A percentile compares a stretch with the other conserved stretches of the same genome.
phyloP scores from a whole-genome alignment of 2,113 vertebrate genomes.

The Myxocyprinus asiaticus region DNA sequence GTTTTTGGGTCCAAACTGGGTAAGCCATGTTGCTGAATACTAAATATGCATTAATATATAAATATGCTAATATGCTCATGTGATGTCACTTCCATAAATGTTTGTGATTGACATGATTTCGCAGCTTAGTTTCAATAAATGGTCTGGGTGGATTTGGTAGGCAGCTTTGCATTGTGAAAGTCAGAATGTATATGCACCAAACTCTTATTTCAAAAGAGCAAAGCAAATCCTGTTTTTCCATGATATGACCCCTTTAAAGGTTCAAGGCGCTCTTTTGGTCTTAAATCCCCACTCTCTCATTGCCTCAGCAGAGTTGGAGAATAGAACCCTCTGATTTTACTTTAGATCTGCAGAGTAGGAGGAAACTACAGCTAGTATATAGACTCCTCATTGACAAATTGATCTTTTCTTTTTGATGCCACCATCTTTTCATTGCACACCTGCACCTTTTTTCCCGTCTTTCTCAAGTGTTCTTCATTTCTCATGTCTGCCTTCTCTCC shows the following conservation, averaged over 20 bases:
- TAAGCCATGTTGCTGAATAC: not conserved
- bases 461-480: not conserved
- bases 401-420: not conserved
- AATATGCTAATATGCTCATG: not conserved
- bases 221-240: not conserved
- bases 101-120: too few species aligned
- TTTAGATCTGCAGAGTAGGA: constrained; percentile 13
- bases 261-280: constrained; percentile 1
- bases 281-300: not conserved
- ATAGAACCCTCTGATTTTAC: not conserved
- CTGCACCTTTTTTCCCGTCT: not conserved
- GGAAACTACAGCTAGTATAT: not conserved
- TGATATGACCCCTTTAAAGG: not conserved
- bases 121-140: too few species aligned
- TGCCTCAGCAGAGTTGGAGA: constrained; percentile 3
- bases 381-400: constrained; percentile 18
- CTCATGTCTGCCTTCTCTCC: constrained; percentile 3
- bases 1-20: too few species aligned
- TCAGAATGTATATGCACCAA: not conserved
- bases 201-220: not conserved
- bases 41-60: not conserved
- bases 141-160: not conserved
- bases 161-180: not conserved
- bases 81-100: too few species aligned
- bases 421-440: not conserved